Evolutionary conservation across 2,113 vertebrate genomes (phyloP), one percentile per base, ranked within the genome.

Genomic region (human): DNA sequence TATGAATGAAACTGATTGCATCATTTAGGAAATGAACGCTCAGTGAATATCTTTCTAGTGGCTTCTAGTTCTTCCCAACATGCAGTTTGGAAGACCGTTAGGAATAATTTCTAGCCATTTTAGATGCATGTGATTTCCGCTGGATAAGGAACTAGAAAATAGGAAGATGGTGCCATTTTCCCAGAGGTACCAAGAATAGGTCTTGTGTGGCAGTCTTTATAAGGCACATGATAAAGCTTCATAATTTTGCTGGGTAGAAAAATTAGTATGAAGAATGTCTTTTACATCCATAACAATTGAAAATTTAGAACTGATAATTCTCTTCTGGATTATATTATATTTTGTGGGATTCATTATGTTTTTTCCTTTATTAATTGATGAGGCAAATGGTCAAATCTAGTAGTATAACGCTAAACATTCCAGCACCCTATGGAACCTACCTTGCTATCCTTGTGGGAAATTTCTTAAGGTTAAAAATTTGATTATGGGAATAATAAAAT

Each of bases 381-480:
- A 90, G 89, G 27, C 3, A 40, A 3, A 23, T 50, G 14, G 30
- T 79, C 55, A 80, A n/a, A 81, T 43, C 70, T 22, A 48, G 16
- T 48, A 82, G 5, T 35, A 18, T n/a, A 79, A 94, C 8, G 48
- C 20, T 55, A 30, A 64, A 3, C 23, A 20, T 38, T 90, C 7
- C 13, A 87, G 48, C 9, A 55, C 18, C 18, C 35, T 59, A 18
- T 55, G 57, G 43, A 91, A 61, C 5, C 30, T 70, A 59, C 32
- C 35, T 57, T 82, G 16, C 70, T 81, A 22, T 92, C 25, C 32
- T 89, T 48, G 18, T 81, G 64, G 73, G 75, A 89, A 48, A 61
- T 35, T 92, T 93, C 84, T 66, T 95, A 81, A 93, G 17, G 48
- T 59, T 95, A 85, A 92, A 84, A 59, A 45, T 85, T 82, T 95